These are phyloP conservation scores for Danionella dracula DNA, from an alignment of 2,797 vertebrate genomes.

Conservation along the genomic window DNA sequence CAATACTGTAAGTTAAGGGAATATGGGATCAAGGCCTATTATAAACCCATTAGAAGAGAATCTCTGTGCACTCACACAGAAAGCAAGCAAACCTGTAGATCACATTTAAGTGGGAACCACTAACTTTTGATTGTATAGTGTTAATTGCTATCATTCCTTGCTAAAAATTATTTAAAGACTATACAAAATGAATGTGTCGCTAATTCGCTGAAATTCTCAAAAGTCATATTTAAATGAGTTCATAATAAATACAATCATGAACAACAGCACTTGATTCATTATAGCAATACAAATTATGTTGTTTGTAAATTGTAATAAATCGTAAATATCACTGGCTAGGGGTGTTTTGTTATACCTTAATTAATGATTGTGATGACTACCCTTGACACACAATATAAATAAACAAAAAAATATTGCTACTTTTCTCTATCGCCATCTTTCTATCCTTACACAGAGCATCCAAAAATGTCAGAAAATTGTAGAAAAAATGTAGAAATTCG, in stretches of 20 bases:
- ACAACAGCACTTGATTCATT: no score
- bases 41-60: neutral
- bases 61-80: neutral
- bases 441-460: no score
- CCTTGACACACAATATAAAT: conserved; percentile 41
- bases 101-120: neutral
- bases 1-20: neutral
- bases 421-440: conserved; percentile 29
- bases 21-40: conserved; percentile 1
- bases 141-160: neutral
- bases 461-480: no score
- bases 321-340: no score
- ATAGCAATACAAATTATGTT: no score
- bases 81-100: neutral
- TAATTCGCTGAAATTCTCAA: no score
- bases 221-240: no score
- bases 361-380: conserved; percentile 43
- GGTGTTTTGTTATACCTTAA: conserved; percentile 32
- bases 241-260: no score
- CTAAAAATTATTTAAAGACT: no score
- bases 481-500: no score
- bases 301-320: no score
- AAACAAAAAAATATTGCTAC: conserved; percentile 34
- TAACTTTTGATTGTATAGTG: neutral
- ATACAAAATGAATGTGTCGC: no score